Percentiles rank a stretch among this genome's conserved stretches.
Evolutionary conservation across 2,797 vertebrate species (phyloP).

Genomic region (Harpagifer antarcticus): DNA sequence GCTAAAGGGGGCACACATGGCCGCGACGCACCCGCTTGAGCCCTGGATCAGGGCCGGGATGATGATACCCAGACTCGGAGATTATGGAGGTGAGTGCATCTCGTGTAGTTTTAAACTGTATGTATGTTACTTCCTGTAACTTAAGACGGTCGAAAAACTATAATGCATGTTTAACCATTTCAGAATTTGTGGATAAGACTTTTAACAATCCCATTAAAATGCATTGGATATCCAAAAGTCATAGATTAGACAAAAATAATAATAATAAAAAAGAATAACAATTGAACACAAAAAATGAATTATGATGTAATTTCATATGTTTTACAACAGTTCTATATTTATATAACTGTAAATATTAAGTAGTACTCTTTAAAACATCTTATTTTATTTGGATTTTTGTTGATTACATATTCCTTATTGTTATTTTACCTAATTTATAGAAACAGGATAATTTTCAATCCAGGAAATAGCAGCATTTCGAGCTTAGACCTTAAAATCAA

Average conservation of each 20-base stretch:
- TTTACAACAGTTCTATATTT: not conserved
- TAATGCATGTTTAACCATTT: not conserved
- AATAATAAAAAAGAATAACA: not conserved
- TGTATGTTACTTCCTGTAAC: not conserved
- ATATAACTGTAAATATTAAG: not conserved
- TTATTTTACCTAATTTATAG: not conserved
- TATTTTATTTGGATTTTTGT: not conserved
- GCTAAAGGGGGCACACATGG: constrained; percentile 80
- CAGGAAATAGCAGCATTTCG: no score
- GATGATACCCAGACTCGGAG: constrained; percentile 88
- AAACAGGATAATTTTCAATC: no score
- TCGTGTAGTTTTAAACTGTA: not conserved
- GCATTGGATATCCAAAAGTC: not conserved
- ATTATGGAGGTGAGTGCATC: constrained; percentile 83
- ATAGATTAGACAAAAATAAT: not conserved
- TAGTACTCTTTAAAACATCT: not conserved
- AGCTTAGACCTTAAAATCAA: not conserved
- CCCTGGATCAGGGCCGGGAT: constrained; percentile 92
- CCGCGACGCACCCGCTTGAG: constrained; percentile 86
- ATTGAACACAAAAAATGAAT: not conserved
- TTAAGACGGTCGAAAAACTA: no score
- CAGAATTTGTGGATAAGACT: not conserved
- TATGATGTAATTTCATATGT: not conserved
- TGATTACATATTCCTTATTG: not conserved
- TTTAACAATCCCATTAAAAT: not conserved